phyloP scores from a whole-genome alignment of 2,797 vertebrate genomes.

The Dermochelys coriacea region DNA sequence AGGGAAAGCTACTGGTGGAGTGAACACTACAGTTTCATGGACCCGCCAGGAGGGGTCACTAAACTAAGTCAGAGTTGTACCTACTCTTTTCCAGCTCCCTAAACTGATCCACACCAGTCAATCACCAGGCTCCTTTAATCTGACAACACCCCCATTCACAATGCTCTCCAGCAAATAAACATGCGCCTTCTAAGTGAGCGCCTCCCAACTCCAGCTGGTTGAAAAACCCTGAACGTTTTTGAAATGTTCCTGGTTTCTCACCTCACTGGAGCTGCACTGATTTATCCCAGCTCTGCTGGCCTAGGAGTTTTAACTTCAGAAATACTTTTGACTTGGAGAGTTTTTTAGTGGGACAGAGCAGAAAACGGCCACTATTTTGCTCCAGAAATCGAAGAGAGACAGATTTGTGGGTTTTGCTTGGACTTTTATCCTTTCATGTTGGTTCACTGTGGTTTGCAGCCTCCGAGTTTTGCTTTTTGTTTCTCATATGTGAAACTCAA shows the following conservation, averaged over 20 bases:
- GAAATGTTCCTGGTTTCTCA: background rate
- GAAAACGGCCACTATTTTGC: background rate
- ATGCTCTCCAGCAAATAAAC: background rate
- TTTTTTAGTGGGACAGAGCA: background rate
- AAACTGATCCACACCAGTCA: background rate
- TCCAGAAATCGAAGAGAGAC: background rate
- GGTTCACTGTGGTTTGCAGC: background rate
- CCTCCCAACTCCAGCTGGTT: background rate
- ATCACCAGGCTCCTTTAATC: background rate
- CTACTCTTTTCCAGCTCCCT: background rate
- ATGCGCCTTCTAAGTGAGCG: background rate
- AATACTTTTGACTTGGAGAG: background rate
- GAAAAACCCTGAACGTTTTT: background rate
- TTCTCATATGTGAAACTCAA: background rate
- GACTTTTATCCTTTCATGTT: background rate
- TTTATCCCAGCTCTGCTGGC: background rate
- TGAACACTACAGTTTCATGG: rapidly evolving
- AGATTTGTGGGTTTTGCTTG: background rate
- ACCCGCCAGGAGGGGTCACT: background rate
- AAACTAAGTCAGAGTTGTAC: background rate
- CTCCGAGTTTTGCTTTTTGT: background rate
- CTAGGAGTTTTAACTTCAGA: background rate
- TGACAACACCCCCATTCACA: background rate
- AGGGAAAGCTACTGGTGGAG: background rate
- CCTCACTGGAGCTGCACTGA: background rate